A percentile compares a stretch with the other conserved stretches of the same genome.
phyloP scores from a whole-genome alignment of 2,888 invertebrate genomes.

The Cinara cedri region DNA sequence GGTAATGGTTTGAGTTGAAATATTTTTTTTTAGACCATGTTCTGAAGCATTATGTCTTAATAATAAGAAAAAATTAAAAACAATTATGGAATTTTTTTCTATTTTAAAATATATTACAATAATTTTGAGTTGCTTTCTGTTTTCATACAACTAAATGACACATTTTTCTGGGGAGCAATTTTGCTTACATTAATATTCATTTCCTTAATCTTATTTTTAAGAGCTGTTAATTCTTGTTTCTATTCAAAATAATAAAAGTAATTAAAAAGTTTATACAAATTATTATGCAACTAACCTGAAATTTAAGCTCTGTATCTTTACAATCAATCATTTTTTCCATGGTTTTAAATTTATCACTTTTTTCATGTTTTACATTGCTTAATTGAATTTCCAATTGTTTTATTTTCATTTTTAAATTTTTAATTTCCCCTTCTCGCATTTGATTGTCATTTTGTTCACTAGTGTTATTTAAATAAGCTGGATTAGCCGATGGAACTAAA shows the following conservation, averaged over 20 bases:
- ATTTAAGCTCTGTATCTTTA: constrained; percentile 50
- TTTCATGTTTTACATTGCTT: constrained; percentile 47
- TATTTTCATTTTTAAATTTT: constrained; percentile 53
- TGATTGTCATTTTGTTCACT: neutral
- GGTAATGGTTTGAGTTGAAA: constrained; percentile 18
- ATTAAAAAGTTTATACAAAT: neutral
- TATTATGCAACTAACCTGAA: constrained; percentile 7
- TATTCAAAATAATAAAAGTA: constrained; percentile 23
- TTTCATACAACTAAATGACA: constrained; percentile 51
- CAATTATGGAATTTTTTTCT: neutral
- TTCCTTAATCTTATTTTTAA: constrained; percentile 49
- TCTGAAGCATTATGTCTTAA: constrained; percentile 44
- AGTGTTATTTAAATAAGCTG: neutral
- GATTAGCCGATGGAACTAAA: neutral
- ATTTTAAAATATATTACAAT: constrained; percentile 41
- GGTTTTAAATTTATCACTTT: constrained; percentile 45
- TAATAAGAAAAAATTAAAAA: neutral
- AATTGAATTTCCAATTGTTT: constrained; percentile 49
- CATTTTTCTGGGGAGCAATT: constrained; percentile 42
- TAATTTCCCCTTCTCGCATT: constrained; percentile 39
- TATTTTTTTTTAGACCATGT: constrained; percentile 29
- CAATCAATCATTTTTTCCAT: constrained; percentile 34
- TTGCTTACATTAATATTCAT: constrained; percentile 41
- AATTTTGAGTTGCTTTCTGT: constrained; percentile 48
- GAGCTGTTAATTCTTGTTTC: constrained; percentile 49